Base-by-base conservation (phyloP, 2,888 invertebrate genomes). In the Andrena flavipes region DNA sequence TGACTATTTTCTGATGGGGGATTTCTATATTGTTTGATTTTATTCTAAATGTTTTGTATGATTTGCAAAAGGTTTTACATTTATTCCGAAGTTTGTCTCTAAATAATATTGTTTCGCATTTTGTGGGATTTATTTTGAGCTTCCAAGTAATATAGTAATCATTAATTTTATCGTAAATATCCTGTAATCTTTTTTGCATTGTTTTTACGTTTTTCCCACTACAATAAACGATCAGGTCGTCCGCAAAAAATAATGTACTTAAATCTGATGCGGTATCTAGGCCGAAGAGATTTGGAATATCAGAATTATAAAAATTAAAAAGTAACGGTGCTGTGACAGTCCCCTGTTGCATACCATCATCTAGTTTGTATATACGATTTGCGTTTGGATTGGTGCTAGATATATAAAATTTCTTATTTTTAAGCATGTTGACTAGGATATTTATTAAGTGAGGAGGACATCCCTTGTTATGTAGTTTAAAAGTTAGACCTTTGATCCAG, bases 301-400 rank as follows among this genome's bases (percentile, higher is more conserved):
- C 54, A 0, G 54, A n/a, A 0, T 54, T 54, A 2, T n/a, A 54
- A 2, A 54, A 54, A 7, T 54, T 54, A 10, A 54, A 54, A 1
- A 54, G 54, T 20, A 7, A 10, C 0, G 54, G 54, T 0, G 54
- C 54, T 2, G n/a, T 54, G 0, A 54, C 49, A 1, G 54, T 54
- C 8, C 54, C 54, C n/a, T 54, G 54, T 54, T 54, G 54, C 8
- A 54, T n/a, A 2, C 54, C 54, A 2, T 54, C 54, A 0, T 20
- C n/a, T 0, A 54, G 0, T 1, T 0, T 2, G 7, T 0, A 51
- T 7, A 8, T 8, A 1, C n/a, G n/a, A 2, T 8, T 5, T 2
- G 16, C 0, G 2, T 23, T n/a, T 54, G 16, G 0, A 0, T 54
- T 2, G 0, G 23, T 54, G 1, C 2, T n/a, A 0, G 16, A n/a